Conservation (phyloP, 2,113 vertebrate species). For the Excalfactoria chinensis region DNA sequence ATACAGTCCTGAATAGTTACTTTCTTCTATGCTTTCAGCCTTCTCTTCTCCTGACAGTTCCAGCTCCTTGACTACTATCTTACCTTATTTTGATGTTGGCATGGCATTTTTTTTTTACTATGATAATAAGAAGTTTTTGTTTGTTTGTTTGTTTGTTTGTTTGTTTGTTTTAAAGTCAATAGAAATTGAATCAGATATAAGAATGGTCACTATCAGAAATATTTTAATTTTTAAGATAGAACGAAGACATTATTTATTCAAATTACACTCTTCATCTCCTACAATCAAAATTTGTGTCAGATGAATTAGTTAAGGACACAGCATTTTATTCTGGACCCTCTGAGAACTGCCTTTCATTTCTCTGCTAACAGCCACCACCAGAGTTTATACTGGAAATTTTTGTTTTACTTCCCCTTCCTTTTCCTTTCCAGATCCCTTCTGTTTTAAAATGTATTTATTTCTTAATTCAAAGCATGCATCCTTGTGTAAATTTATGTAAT, state of each 20-base stretch:
- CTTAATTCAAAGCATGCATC: not conserved
- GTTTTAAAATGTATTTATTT: not conserved
- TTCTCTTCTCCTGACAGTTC: not conserved
- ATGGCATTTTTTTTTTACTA: not conserved
- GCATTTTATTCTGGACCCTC: not conserved
- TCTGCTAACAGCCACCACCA: not conserved
- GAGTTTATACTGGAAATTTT: not conserved
- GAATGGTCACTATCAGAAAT: not conserved
- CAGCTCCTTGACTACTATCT: not conserved
- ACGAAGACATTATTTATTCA: not conserved
- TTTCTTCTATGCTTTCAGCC: not conserved
- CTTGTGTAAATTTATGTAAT: not conserved
- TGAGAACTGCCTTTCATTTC: not conserved
- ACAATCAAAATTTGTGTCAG: not conserved
- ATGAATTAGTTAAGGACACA: not conserved
- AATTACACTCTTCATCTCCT: not conserved
- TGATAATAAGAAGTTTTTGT: not conserved
- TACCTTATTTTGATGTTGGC: not conserved
- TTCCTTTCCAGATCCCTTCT: not conserved
- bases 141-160: not conserved
- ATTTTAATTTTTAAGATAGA: not conserved
- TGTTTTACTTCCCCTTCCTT: not conserved
- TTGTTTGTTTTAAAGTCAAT: no score
- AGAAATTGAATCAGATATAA: not conserved
- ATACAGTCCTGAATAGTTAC: not conserved